These are phyloP conservation scores for Caenorhabditis latens DNA, from an alignment of 1,140 invertebrate species.

Conservation along the genomic window DNA sequence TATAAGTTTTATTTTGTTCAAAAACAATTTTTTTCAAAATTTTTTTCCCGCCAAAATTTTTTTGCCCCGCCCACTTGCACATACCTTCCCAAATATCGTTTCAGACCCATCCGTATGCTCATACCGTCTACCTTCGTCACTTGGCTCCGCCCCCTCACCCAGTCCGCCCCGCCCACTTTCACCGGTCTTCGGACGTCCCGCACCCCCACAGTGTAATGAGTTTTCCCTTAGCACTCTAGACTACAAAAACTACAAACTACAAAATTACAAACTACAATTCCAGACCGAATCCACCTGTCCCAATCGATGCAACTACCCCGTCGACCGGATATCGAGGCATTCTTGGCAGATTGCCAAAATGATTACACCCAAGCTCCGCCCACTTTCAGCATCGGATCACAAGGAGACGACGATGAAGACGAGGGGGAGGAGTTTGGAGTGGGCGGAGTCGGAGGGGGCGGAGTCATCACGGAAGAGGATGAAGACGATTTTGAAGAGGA, in stretches of 20 bases:
- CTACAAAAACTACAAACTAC: neutral
- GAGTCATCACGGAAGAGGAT: constrained; percentile 48
- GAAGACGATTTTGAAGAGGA: constrained; percentile 45
- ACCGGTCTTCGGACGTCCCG: constrained; percentile 56
- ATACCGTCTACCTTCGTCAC: constrained; percentile 51
- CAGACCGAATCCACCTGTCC: constrained; percentile 15
- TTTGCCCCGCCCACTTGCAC: neutral
- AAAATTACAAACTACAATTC: neutral
- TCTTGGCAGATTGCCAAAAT: constrained; percentile 36
- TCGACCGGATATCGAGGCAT: constrained; percentile 38
- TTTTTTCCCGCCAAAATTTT: neutral
- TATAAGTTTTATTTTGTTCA: too few species aligned
- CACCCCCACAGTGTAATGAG: constrained; percentile 48
- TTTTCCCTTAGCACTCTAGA: neutral
- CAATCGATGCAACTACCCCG: constrained; percentile 30
- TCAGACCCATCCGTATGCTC: constrained; percentile 53
- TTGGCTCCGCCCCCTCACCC: constrained; percentile 50
- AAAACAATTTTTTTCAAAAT: too few species aligned
- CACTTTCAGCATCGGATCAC: constrained; percentile 40
- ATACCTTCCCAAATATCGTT: neutral
- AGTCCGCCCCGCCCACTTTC: constrained; percentile 57
- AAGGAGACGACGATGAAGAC: constrained; percentile 26
- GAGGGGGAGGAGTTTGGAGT: too few species aligned
- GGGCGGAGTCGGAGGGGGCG: neutral
- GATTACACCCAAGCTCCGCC: constrained; percentile 22